Evolutionary conservation across 2,113 vertebrate genomes (phyloP).

Genomic region (Agapornis roseicollis): DNA sequence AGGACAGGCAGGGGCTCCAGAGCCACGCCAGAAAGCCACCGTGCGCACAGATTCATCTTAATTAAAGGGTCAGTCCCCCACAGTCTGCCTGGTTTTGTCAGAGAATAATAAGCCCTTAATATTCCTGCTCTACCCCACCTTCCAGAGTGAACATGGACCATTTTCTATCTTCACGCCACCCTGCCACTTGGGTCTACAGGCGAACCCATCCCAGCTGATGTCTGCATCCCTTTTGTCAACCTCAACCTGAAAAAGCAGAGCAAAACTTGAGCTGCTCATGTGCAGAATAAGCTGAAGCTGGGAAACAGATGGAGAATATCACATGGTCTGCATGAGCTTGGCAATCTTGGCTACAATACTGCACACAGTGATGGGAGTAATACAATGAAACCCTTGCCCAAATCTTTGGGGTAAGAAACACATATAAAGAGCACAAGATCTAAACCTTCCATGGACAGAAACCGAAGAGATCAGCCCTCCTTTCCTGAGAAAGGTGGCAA

Average conservation of each 20-base stretch:
- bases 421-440: accelerated
- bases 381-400: accelerated
- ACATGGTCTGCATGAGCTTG: accelerated
- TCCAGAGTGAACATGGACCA: neutral
- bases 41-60: neutral
- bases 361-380: accelerated
- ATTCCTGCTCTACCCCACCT: neutral
- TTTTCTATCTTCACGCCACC: accelerated
- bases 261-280: neutral
- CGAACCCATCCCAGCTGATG: neutral
- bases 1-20: neutral
- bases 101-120: neutral
- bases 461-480: neutral
- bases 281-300: neutral
- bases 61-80: neutral
- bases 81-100: neutral
- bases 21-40: neutral
- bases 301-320: neutral
- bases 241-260: neutral
- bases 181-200: neutral
- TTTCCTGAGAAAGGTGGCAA: neutral
- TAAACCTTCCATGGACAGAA: neutral
- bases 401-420: neutral
- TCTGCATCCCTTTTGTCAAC: neutral
- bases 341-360: neutral